A percentile compares a stretch with the other conserved stretches of the same genome.
These are phyloP conservation scores for Acrocephalus arundinaceus DNA, from an alignment of 2,113 vertebrate species.

Conservation along the genomic window DNA sequence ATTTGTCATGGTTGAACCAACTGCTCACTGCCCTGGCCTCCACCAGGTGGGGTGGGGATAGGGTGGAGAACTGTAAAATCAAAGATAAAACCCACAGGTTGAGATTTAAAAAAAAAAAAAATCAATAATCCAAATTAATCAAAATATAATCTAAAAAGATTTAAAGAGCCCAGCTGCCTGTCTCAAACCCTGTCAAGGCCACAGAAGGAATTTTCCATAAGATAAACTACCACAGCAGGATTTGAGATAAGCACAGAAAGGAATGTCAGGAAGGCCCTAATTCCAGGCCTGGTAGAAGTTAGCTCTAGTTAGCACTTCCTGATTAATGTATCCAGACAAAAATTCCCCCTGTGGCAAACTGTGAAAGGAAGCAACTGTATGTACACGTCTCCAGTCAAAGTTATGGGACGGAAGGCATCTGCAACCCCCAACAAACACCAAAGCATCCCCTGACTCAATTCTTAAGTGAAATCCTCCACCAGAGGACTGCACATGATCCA, in stretches of 20 bases:
- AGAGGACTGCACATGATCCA: not conserved
- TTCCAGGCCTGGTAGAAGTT: not conserved
- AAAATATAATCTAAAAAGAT: not conserved
- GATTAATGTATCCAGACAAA: not conserved
- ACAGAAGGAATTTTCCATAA: not conserved
- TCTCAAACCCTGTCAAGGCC: not conserved
- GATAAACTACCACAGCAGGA: not conserved
- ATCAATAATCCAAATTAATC: not conserved
- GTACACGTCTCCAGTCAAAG: not conserved
- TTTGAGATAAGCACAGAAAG: not conserved
- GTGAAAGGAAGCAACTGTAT: not conserved
- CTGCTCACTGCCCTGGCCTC: not conserved
- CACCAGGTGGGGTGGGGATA: not conserved
- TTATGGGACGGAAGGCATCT: too few relatives aligned
- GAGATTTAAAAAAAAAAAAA: too few relatives aligned
- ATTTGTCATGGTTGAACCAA: not conserved
- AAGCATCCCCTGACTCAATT: not conserved
- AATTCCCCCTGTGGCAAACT: not conserved
- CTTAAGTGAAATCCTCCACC: not conserved
- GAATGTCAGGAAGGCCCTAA: not conserved
- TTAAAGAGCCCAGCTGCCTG: not conserved
- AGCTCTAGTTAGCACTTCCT: not conserved
- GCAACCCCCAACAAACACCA: not conserved
- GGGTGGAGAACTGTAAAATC: not conserved
- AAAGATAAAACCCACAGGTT: too few relatives aligned